A percentile compares a stretch with the other conserved stretches of the same genome.
Evolutionary conservation across 2,797 vertebrate species (phyloP).

Genomic region (Sylvia borin): DNA sequence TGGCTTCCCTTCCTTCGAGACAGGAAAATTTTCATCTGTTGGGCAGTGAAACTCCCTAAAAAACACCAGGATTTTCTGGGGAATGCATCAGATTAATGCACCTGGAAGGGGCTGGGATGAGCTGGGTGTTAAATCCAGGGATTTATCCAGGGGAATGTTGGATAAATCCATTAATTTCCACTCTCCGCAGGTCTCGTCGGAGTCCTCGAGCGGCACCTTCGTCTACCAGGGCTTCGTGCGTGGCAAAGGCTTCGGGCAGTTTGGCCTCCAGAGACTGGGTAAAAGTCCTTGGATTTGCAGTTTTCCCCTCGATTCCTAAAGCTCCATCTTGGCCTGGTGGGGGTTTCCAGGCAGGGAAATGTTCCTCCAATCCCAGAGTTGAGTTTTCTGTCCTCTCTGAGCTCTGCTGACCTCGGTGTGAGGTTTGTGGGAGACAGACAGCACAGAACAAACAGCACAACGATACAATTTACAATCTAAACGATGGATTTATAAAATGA

Average conservation of each 20-base stretch:
- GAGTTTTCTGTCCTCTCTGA: accelerated
- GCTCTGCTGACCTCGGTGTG: accelerated
- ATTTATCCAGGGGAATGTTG: not conserved
- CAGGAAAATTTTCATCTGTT: not conserved
- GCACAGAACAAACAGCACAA: not conserved
- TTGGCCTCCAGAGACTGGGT: constrained; percentile 97
- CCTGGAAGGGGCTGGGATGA: not conserved
- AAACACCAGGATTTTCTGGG: not conserved
- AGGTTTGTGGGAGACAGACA: not conserved
- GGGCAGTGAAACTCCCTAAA: not conserved
- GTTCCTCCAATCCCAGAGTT: not conserved
- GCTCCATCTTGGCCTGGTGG: not conserved
- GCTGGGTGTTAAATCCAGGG: not conserved
- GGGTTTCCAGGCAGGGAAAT: not conserved
- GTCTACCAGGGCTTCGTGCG: constrained; percentile 97
- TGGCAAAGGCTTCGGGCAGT: constrained; percentile 97
- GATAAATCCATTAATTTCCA: not conserved
- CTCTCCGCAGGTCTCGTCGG: constrained; percentile 87
- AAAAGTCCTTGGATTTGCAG: constrained; percentile 28
- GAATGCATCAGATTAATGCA: not conserved
- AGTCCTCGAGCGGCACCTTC: constrained; percentile 91
- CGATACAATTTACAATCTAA: accelerated
- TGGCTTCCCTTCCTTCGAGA: not conserved
- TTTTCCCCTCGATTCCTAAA: accelerated
- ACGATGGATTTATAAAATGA: not conserved